Conservation (phyloP, 2,113 vertebrate genomes). For the Salvelinus fontinalis region DNA sequence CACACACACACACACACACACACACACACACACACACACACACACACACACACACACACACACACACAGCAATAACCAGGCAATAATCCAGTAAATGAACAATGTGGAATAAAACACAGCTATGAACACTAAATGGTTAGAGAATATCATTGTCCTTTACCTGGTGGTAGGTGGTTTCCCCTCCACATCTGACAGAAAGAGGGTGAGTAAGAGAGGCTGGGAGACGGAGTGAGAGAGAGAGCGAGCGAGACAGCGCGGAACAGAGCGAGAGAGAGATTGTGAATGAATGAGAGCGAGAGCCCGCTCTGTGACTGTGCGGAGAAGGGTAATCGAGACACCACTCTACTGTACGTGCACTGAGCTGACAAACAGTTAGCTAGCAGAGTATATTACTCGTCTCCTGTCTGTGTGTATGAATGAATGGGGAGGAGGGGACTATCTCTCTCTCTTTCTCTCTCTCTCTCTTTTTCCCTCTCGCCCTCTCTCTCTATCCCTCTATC, state of each 20-base stretch:
- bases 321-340: slow-evolving; percentile 53
- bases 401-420: slow-evolving; percentile 55
- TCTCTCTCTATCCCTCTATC: not conserved
- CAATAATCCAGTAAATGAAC: slow-evolving; percentile 49
- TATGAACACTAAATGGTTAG: slow-evolving; percentile 8
- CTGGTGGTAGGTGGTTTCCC: slow-evolving; percentile 61
- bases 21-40: not conserved
- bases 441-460: not conserved
- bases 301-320: slow-evolving; percentile 26
- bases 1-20: slow-evolving; percentile 1
- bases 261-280: slow-evolving; percentile 1
- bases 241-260: not conserved
- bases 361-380: slow-evolving; percentile 68
- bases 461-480: not conserved
- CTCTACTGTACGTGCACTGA: slow-evolving; percentile 59
- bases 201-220: slow-evolving; percentile 16
- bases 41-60: not conserved
- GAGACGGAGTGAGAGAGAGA: slow-evolving; percentile 1
- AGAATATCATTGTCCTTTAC: slow-evolving; percentile 53
- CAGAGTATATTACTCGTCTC: slow-evolving; percentile 43
- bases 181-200: slow-evolving; percentile 53
- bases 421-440: slow-evolving; percentile 50
- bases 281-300: slow-evolving; percentile 10
- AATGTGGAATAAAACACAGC: slow-evolving; percentile 45
- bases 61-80: slow-evolving; percentile 4